These are phyloP conservation scores for Phymanthus crucifer DNA, from an alignment of 92 coral and sea anemone species.

Conservation along the genomic window DNA sequence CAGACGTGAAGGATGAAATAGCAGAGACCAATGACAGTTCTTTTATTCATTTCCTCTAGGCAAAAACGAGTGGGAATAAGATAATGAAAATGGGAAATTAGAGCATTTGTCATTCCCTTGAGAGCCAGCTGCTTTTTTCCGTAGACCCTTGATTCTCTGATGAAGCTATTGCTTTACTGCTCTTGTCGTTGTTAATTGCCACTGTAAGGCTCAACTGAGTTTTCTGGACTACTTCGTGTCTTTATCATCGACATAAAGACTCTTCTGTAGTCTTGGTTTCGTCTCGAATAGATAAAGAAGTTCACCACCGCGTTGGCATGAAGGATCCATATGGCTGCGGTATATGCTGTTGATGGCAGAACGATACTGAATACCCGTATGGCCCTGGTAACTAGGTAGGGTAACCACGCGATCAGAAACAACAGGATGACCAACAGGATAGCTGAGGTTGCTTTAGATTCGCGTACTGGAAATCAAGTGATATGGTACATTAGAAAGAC, in stretches of 20 bases:
- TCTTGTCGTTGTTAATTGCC: no score
- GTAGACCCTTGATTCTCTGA: no score
- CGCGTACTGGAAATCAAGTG: constrained; percentile 43
- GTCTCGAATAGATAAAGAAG: constrained; percentile 55
- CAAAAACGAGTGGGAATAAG: no score
- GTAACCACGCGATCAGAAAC: constrained; percentile 65
- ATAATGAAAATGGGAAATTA: no score
- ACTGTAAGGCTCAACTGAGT: not conserved
- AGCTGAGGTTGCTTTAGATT: constrained; percentile 56
- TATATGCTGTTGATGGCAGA: constrained; percentile 38
- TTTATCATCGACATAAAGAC: constrained; percentile 52
- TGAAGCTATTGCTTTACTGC: no score
- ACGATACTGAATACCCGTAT: constrained; percentile 31
- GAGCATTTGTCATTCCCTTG: no score
- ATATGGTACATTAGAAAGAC: not conserved
- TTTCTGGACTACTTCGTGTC: not conserved
- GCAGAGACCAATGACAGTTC: no score
- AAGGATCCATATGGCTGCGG: constrained; percentile 55
- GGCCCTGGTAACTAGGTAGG: constrained; percentile 62
- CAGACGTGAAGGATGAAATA: no score
- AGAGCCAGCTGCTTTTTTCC: no score
- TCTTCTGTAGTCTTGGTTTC: constrained; percentile 57
- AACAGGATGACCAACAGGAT: constrained; percentile 55
- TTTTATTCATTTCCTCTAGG: no score
- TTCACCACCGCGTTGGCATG: constrained; percentile 61